Conservation (phyloP, 92 coral and sea anemone genomes). For the Palythoa caribaeorum region DNA sequence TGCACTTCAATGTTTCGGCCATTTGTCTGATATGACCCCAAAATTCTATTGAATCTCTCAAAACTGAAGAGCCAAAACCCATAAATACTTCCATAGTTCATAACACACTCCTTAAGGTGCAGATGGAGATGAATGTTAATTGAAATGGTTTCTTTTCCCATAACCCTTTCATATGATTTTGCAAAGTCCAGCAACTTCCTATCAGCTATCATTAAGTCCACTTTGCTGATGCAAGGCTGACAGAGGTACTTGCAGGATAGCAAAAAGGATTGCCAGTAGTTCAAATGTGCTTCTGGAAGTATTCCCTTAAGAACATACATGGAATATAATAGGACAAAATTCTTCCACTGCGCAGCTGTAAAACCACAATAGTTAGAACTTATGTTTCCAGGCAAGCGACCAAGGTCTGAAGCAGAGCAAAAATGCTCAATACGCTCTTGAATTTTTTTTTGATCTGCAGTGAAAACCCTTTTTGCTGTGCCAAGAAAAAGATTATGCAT, state of each 20-base stretch:
- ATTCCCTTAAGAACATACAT: slow-evolving; percentile 20
- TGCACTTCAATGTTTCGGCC: slow-evolving; percentile 62
- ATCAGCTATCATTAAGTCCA: too few species aligned
- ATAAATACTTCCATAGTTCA: slow-evolving; percentile 61
- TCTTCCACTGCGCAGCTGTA: slow-evolving; percentile 32
- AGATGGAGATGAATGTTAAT: slow-evolving; percentile 71
- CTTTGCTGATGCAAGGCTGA: too few species aligned
- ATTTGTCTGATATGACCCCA: slow-evolving; percentile 58
- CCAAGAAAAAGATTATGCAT: slow-evolving; percentile 37
- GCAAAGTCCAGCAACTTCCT: too few species aligned
- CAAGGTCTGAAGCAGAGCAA: background rate
- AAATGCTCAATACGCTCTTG: slow-evolving; percentile 27
- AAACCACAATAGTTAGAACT: slow-evolving; percentile 9
- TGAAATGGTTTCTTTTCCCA: slow-evolving; percentile 58
- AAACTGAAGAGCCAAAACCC: slow-evolving; percentile 69
- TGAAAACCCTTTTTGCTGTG: slow-evolving; percentile 46
- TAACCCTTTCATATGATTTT: background rate
- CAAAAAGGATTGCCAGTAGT: slow-evolving; percentile 25
- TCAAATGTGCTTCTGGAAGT: slow-evolving; percentile 25
- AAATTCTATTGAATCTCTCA: slow-evolving; percentile 68
- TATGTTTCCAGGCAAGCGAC: slow-evolving; percentile 11
- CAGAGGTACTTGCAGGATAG: background rate
- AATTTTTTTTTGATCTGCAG: slow-evolving; percentile 29
- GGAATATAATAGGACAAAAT: slow-evolving; percentile 14
- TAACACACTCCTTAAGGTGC: slow-evolving; percentile 59